phyloP scores from a whole-genome alignment of 2,797 vertebrate genomes.

The Columba guinea region DNA sequence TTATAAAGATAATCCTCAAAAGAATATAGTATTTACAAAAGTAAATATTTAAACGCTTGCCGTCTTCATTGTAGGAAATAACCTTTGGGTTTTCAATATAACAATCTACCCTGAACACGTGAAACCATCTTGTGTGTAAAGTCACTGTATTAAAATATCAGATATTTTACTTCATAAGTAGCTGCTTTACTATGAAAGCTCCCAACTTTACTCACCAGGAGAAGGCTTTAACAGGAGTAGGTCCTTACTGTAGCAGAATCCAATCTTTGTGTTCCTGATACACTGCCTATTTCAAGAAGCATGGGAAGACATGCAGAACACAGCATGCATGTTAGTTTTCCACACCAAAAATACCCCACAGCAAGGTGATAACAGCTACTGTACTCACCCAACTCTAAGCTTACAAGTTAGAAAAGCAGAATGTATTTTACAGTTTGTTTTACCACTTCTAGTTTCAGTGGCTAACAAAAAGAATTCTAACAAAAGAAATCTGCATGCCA shows the following conservation, averaged over 20 bases:
- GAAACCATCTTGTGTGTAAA: background rate
- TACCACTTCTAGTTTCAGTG: background rate
- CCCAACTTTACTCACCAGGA: conserved; percentile 79
- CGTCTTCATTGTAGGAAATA: background rate
- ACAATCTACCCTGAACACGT: background rate
- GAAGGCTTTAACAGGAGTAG: conserved; percentile 93
- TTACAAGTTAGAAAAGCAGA: conserved; percentile 51
- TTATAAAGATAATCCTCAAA: background rate
- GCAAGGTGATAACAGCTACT: conserved; percentile 16
- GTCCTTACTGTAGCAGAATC: conserved; percentile 97
- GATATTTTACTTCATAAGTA: background rate
- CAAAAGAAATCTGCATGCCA: background rate
- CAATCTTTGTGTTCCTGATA: conserved; percentile 93
- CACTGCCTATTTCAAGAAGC: conserved; percentile 84
- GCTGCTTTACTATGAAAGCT: background rate
- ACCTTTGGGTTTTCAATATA: background rate
- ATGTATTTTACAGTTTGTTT: background rate
- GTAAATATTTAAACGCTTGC: background rate
- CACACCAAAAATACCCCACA: background rate
- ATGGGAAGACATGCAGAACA: conserved; percentile 86
- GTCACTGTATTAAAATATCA: background rate
- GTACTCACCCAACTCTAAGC: background rate
- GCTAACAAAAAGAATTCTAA: background rate
- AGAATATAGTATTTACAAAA: background rate
- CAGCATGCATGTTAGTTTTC: conserved; percentile 88